Percentiles rank a stretch among this genome's conserved stretches.
Conservation (phyloP, 1,140 invertebrate genomes). For the Agrilus planipennis region DNA sequence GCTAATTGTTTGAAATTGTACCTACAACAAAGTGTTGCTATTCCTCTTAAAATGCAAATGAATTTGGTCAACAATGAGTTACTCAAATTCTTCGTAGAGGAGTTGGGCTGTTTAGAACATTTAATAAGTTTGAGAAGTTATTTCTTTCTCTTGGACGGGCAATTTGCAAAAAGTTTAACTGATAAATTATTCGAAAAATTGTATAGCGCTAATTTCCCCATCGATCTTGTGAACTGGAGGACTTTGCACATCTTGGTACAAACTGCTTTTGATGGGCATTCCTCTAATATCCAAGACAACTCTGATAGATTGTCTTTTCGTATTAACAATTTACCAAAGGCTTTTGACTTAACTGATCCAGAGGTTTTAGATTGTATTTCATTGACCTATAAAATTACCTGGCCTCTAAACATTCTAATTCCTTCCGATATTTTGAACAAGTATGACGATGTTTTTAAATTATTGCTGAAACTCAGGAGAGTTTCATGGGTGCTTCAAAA, state of each 20-base stretch:
- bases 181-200: conserved; percentile 51
- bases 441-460: conserved; percentile 61
- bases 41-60: conserved; percentile 54
- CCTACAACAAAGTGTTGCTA: conserved; percentile 48
- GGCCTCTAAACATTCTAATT: conserved; percentile 66
- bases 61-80: conserved; percentile 57
- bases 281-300: conserved; percentile 40
- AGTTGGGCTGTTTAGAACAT: conserved; percentile 54
- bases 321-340: conserved; percentile 41
- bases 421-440: conserved; percentile 52
- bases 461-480: conserved; percentile 59
- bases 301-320: conserved; percentile 45
- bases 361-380: conserved; percentile 51
- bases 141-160: conserved; percentile 64
- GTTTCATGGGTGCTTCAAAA: conserved; percentile 58
- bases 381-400: conserved; percentile 54
- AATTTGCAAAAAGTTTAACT: conserved; percentile 58
- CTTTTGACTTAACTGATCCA: conserved; percentile 47
- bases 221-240: conserved; percentile 54
- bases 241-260: conserved; percentile 53
- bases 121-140: conserved; percentile 57
- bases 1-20: conserved; percentile 34
- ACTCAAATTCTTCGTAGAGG: conserved; percentile 53
- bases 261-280: conserved; percentile 36
- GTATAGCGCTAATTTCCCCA: conserved; percentile 45